Base-by-base conservation (phyloP, 2,797 vertebrate species). In the Knipowitschia caucasica region DNA sequence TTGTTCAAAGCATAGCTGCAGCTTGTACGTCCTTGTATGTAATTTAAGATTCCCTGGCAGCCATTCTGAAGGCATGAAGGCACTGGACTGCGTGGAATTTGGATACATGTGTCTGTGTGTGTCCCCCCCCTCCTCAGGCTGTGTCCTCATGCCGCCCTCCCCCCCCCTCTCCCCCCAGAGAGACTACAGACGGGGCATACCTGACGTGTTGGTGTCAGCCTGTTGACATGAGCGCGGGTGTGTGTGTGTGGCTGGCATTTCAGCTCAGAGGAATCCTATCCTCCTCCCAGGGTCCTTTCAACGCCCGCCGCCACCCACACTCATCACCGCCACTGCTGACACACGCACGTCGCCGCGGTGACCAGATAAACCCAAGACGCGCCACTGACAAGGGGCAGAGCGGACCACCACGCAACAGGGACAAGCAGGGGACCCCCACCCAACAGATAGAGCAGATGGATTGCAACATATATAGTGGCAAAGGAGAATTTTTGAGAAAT, bases 21-120 rank as follows among this genome's bases (percentile, higher is more conserved):
- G 59, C 50, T 43, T 43, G 34, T 64, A 50, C 72, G 67, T 59
- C 65, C 54, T 62, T 69, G 67, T 23, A 57, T 67, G 82, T 71
- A 85, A 85, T 67, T 56, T 26, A 62, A 85, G 56, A 83, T 64
- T 58, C 62, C 62, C 58, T 73, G 64, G 67, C 76, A 78, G 77
- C 72, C 78, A 77, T 55, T 44, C 35, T 69, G 66, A 71, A 75
- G 49, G 62, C 53, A 64, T 55, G 59, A n/a, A n/a, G n/a, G 58
- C 73, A 49, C 40, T 50, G 80, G 74, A 69, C 68, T 75, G 56
- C 24, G 1, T 42, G 75, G 78, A 83, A 80, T 85, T 70, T 80
- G 64, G 59, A 76, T 76, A 56, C 73, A 64, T 74, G 69, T 75
- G 71, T 68, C 64, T 43, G 54, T 76, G 76, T 80, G 79, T 70